Evolutionary conservation across 2,888 invertebrate species (phyloP), one percentile per base, ranked within the genome.

Genomic region (Linyphia triangularis): DNA sequence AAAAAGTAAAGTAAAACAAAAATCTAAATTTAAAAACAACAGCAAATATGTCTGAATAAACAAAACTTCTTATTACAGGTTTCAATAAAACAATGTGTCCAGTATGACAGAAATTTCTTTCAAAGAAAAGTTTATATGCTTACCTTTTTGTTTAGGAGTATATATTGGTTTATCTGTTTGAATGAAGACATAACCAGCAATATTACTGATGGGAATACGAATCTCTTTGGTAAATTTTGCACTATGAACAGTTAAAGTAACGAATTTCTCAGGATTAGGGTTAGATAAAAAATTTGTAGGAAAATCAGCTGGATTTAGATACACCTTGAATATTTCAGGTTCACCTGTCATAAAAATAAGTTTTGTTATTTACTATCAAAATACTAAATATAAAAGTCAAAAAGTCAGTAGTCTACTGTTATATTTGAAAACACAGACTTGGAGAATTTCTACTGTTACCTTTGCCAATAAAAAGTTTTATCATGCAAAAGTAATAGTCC

Each of bases 91-190:
- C 1, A 40, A 40, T 40, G 40, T 40, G 40, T 13, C 16, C 13
- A 43, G n/a, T n/a, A n/a, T n/a, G n/a, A n/a, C n/a, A n/a, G n/a
- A n/a, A n/a, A n/a, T n/a, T n/a, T n/a, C n/a, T n/a, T n/a, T n/a
- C n/a, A n/a, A n/a, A n/a, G n/a, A n/a, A n/a, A n/a, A n/a, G n/a
- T n/a, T n/a, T n/a, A n/a, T 28, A 6, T 9, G 51, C 75, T 85
- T 83, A 89, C 90, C 88, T 22, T 24, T 82, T 73, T 91, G 89
- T 30, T 89, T 89, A 22, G 91, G 91, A 33, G 90, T 91, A 70
- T 91, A 91, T 22, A 91, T 90, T 9, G 91, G 91, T 77, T 91
- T 91, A 57, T 91, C 91, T 9, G 91, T 91, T 69, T 91, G 91
- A 28, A 91, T 72, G 85, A 91, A 90, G 7, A 90, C 72, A 51